A percentile compares a stretch with the other conserved stretches of the same genome.
phyloP scores from a whole-genome alignment of 2,797 vertebrate genomes.

The Bradypodion ventrale region DNA sequence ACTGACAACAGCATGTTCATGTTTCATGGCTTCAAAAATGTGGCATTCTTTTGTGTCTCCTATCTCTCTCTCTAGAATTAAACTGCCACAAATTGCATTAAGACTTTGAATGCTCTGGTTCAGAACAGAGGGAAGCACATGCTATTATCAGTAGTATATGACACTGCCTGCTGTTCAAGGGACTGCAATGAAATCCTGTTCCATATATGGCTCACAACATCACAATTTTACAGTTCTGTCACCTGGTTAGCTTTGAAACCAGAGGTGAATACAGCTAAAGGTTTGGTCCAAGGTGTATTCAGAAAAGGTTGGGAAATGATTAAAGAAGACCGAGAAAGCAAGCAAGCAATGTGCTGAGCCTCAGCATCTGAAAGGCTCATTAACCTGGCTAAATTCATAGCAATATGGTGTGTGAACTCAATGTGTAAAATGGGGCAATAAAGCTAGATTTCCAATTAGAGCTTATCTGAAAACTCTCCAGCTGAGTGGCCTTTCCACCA shows the following conservation, averaged over 20 bases:
- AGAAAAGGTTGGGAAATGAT: slow-evolving; percentile 50
- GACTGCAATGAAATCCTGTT: slow-evolving; percentile 50
- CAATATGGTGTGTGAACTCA: not conserved
- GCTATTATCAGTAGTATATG: slow-evolving; percentile 28
- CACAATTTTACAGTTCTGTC: slow-evolving; percentile 33
- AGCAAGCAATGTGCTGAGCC: not conserved
- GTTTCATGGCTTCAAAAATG: slow-evolving; percentile 19
- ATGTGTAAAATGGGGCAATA: not conserved
- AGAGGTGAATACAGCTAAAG: slow-evolving; percentile 36
- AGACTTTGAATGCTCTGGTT: slow-evolving; percentile 47
- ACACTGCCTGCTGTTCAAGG: slow-evolving; percentile 44
- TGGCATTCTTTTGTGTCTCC: not conserved
- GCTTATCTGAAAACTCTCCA: not conserved
- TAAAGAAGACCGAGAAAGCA: slow-evolving; percentile 45
- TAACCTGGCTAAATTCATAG: not conserved
- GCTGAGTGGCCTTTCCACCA: not conserved
- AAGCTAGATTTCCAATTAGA: slow-evolving; percentile 13
- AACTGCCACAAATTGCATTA: slow-evolving; percentile 31
- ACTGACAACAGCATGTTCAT: slow-evolving; percentile 27
- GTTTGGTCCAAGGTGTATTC: slow-evolving; percentile 28
- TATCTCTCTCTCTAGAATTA: slow-evolving; percentile 27
- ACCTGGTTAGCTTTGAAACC: slow-evolving; percentile 33
- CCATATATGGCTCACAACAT: not conserved
- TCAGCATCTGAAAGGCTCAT: not conserved
- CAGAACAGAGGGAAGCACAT: slow-evolving; percentile 53